Evolutionary conservation across 2,113 vertebrate genomes (phyloP).

Genomic region (Nerophis lumbriciformis): DNA sequence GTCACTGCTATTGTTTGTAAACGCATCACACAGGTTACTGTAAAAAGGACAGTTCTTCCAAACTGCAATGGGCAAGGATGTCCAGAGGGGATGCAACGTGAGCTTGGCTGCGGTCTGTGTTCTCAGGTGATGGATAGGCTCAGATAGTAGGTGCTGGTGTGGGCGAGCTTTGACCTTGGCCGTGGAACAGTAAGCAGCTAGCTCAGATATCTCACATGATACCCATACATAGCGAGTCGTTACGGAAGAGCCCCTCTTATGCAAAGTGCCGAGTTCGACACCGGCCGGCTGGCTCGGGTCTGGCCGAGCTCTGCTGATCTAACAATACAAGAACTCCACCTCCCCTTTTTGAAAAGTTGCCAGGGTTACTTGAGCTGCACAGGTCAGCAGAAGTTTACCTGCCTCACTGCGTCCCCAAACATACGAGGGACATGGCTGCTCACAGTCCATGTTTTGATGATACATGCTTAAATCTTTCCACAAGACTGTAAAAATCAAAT

Average conservation of each 20-base stretch:
- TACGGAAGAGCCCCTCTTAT: constrained; percentile 72
- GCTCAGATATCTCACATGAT: constrained; percentile 77
- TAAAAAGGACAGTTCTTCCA: constrained; percentile 37
- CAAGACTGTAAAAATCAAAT: constrained; percentile 33
- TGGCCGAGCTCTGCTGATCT: constrained; percentile 69
- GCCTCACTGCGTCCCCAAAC: background rate
- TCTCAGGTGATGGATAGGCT: constrained; percentile 66
- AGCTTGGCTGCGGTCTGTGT: constrained; percentile 59
- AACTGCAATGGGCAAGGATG: constrained; percentile 47
- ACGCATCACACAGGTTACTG: constrained; percentile 32
- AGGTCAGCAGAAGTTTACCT: constrained; percentile 13
- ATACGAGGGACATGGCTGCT: constrained; percentile 1
- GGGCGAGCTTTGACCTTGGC: constrained; percentile 71
- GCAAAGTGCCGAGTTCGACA: constrained; percentile 70
- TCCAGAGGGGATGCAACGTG: constrained; percentile 59
- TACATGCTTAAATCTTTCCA: constrained; percentile 31
- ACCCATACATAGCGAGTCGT: constrained; percentile 73
- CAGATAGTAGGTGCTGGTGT: constrained; percentile 54
- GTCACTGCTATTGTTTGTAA: background rate
- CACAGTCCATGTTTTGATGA: constrained; percentile 25
- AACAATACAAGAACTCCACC: constrained; percentile 64
- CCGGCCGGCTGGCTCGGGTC: constrained; percentile 63
- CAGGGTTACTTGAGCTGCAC: constrained; percentile 26
- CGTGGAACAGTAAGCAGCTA: constrained; percentile 65
- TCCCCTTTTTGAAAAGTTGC: constrained; percentile 42